Evolutionary conservation across 37 sponge, comb jelly and placozoan species (phyloP).

Genomic region (Amphimedon queenslandica): DNA sequence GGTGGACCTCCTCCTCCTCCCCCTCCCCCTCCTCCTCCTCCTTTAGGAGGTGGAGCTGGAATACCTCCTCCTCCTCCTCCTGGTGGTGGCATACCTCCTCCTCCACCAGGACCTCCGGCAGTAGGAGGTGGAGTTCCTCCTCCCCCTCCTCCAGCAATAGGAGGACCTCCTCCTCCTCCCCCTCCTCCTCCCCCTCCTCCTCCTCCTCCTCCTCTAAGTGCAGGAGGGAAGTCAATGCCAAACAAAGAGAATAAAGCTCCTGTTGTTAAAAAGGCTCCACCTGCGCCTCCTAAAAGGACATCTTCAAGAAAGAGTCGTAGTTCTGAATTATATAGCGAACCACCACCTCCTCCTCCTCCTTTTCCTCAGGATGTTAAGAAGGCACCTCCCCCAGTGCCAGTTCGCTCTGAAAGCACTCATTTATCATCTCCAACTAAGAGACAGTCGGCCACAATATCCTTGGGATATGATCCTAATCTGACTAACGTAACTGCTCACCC

Average conservation of each 20-base stretch:
- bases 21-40: conserved; percentile 26
- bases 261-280: conserved; percentile 10
- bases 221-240: neutral
- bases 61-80: conserved; percentile 2
- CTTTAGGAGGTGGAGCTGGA: too few relatives aligned
- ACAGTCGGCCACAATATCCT: neutral
- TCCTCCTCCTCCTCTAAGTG: conserved; percentile 19
- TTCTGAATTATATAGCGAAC: neutral
- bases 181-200: conserved; percentile 31
- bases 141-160: conserved; percentile 3
- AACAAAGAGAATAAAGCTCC: neutral
- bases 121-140: neutral
- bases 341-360: conserved; percentile 29
- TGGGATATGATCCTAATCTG: neutral
- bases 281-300: neutral
- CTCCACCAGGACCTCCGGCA: conserved; percentile 27
- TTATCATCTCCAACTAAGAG: neutral
- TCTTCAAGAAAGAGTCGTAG: neutral
- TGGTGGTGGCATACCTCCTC: neutral
- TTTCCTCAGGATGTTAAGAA: neutral
- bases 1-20: conserved; percentile 5
- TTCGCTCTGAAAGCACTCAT: neutral
- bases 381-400: neutral
- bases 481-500: neutral
- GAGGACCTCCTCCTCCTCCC: conserved; percentile 9